Evolutionary conservation across 2,888 invertebrate species (phyloP), one percentile per base, ranked within the genome.

Genomic region (Callimorpha dominula): DNA sequence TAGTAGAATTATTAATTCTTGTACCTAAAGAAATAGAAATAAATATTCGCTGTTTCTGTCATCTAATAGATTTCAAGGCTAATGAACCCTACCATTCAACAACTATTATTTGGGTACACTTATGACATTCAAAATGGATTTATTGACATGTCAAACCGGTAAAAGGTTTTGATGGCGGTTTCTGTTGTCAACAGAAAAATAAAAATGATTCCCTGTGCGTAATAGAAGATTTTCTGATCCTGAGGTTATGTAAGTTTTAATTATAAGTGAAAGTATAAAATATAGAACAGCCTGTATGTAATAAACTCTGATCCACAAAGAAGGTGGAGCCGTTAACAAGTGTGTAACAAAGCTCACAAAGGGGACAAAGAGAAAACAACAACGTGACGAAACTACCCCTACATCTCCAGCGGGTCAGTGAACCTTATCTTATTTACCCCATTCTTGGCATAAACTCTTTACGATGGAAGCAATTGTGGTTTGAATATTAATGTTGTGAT

Each of bases 321-420:
- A 92, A 92, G 90, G 92, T 92, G 90, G 84, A 85, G 80, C 81
- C 74, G 85, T 87, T 75, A 79, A 92, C 94, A 94, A 95, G 94
- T 94, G 93, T 87, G 81, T 88, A 86, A 93, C 91, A 92, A 93
- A 88, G 86, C 84, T 78, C 81, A 91, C 87, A 93, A 92, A 87
- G 85, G 84, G 81, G 76, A 91, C 90, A 91, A 92, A 87, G 88
- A 82, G 83, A 89, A 92, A 88, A 87, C 85, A 86, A 91, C 89
- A 90, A 88, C 85, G 81, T 82, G 82, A 86, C 79, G 80, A 86
- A 85, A 87, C 87, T 81, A 88, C 90, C 92, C 90, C 87, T 88
- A 85, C 81, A 81, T 89, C 87, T 85, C 83, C 87, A 81, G 81
- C 78, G 86, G 91, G 92, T 90, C 90, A 86, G 80, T 85, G 90